Evolutionary conservation across 2,113 vertebrate genomes (phyloP).

Genomic region (Mastomys coucha): DNA sequence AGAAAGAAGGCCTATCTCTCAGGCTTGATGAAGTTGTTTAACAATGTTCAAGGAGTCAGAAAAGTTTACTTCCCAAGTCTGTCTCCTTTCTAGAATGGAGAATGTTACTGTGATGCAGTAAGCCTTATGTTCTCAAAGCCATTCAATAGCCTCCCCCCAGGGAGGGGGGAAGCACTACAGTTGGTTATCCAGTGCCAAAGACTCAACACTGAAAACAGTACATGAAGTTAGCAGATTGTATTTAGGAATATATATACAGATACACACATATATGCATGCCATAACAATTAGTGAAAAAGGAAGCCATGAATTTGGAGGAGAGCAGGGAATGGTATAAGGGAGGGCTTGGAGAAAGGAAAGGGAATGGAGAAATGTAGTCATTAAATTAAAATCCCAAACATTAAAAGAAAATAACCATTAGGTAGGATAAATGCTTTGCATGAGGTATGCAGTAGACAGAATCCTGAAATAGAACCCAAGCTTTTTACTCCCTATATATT

Average conservation of each 20-base stretch:
- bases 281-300: not conserved
- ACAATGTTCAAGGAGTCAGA: constrained; percentile 44
- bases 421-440: constrained; percentile 70
- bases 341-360: not conserved
- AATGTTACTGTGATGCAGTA: constrained; percentile 70
- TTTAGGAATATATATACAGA: not conserved
- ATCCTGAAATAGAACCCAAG: not conserved
- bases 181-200: not conserved
- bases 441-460: constrained; percentile 3
- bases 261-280: not conserved
- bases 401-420: not conserved
- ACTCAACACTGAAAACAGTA: not conserved
- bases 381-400: not conserved
- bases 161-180: not conserved
- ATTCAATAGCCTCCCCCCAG: not conserved
- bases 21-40: constrained; percentile 16
- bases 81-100: constrained; percentile 10
- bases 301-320: not conserved
- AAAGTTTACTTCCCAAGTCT: constrained; percentile 4
- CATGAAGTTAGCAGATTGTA: not conserved
- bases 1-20: not conserved
- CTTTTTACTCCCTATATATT: not conserved
- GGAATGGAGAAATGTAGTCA: not conserved
- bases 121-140: not conserved
- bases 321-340: not conserved